Conservation (phyloP, 2,113 vertebrate genomes). For the Ia io region DNA sequence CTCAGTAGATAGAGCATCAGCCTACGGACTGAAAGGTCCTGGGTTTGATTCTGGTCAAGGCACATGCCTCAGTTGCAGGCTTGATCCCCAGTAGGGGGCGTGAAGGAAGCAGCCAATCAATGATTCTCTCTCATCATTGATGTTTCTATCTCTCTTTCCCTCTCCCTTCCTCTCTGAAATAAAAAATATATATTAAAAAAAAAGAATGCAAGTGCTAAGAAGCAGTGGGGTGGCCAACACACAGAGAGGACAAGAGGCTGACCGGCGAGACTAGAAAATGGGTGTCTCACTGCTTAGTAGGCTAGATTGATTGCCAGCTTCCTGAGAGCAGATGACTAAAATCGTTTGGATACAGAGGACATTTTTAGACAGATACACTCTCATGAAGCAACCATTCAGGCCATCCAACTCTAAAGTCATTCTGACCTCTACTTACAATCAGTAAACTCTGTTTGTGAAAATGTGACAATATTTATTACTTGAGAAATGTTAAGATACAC, state of each 20-base stretch:
- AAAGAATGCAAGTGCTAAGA: background rate
- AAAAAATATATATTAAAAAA: background rate
- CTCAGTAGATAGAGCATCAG: no score
- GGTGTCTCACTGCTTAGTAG: background rate
- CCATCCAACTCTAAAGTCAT: background rate
- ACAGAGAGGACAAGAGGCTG: background rate
- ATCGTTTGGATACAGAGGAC: background rate
- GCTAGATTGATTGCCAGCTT: background rate
- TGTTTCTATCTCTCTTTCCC: no score
- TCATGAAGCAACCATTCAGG: background rate
- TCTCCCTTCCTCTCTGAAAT: no score
- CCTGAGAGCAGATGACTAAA: background rate
- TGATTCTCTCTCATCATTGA: no score
- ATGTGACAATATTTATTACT: background rate
- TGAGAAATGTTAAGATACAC: background rate
- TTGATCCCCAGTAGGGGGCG: no score
- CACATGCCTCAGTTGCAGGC: no score
- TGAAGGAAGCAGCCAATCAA: no score
- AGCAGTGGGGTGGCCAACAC: background rate
- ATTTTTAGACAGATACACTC: background rate
- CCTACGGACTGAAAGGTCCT: no score
- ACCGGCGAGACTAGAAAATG: background rate
- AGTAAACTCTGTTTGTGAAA: background rate
- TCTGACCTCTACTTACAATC: background rate
- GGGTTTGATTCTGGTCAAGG: no score